These are phyloP conservation scores for Hiodon alosoides DNA, from an alignment of 2,113 vertebrate species.

Conservation along the genomic window DNA sequence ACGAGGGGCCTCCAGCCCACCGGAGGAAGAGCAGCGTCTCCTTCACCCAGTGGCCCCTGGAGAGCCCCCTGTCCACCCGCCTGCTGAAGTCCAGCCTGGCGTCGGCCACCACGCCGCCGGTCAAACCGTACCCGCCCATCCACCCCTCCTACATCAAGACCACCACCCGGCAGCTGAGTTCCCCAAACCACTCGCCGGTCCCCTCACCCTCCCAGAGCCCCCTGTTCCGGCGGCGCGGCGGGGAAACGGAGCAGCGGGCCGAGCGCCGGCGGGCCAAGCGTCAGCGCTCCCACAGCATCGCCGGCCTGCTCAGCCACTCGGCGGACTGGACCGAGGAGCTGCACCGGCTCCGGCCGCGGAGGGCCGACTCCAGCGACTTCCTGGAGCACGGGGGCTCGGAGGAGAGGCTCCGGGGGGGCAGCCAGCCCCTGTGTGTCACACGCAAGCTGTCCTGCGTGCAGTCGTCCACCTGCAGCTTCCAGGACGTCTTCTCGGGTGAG, in stretches of 20 bases:
- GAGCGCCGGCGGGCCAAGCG: conserved; percentile 54
- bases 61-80: conserved; percentile 67
- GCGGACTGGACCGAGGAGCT: conserved; percentile 91
- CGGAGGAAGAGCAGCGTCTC: conserved; percentile 45
- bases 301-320: conserved; percentile 72
- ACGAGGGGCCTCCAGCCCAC: conserved; percentile 7
- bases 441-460: conserved; percentile 68
- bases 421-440: conserved; percentile 57
- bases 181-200: conserved; percentile 75
- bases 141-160: conserved; percentile 90
- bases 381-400: conserved; percentile 54
- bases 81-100: conserved; percentile 57
- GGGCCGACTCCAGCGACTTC: conserved; percentile 63
- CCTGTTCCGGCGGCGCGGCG: conserved; percentile 57
- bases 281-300: conserved; percentile 63
- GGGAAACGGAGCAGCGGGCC: conserved; percentile 51
- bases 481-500: conserved; percentile 88
- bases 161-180: conserved; percentile 88
- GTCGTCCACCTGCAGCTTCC: conserved; percentile 69
- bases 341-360: conserved; percentile 40
- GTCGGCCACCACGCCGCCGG: conserved; percentile 21
- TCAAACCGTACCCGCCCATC: conserved; percentile 76
- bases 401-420: conserved; percentile 54
- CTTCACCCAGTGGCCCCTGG: conserved; percentile 37
- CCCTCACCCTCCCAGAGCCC: conserved; percentile 84